Base-by-base conservation (phyloP, 2,113 vertebrate genomes). In the Sylvietta virens region DNA sequence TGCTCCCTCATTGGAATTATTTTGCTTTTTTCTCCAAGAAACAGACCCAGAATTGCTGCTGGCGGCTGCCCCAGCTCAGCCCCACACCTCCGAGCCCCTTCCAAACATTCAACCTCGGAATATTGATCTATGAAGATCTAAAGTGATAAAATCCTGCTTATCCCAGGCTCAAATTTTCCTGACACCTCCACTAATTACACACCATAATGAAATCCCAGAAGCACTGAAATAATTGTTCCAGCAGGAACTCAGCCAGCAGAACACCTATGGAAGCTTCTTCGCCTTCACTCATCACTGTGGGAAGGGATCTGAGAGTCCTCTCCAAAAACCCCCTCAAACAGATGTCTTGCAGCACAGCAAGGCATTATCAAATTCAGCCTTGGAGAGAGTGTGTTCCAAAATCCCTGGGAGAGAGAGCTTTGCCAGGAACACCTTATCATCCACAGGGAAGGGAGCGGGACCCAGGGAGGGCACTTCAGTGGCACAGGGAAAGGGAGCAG, bases 191-290 rank as follows among this genome's bases (percentile, higher is more conserved):
- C 90, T 94, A 85, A 88, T 95, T 91, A 95, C 87, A 88, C 58
- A 73, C 77, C 39, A 37, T 65, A 90, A 91, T 51, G 90, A 94
- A 96, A 96, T 81, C 85, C 90, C 94, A 92, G 87, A 66, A 94
- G 96, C 85, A 24, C 56, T 62, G 62, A 71, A 90, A 88, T 81
- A 83, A 88, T 83, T 87, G 77, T 88, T 96, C 93, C 96, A 94
- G 92, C 81, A 94, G 96, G 94, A 95, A 42, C 81, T 30, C 83
- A 72, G 92, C 92, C 96, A 94, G 79, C 1, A 2, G 48, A 96
- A 83, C 92, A 97, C 94, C 96, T 94, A 95, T 91, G 88, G 95
- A 94, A 96, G 60, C 71, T 83, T 69, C 81, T 93, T 19, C 44
- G 42, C 72, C 20, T 48, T 91, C 87, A 80, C 76, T 82, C 90